Conservation (phyloP, 2,113 vertebrate genomes). For the Channa maculata region DNA sequence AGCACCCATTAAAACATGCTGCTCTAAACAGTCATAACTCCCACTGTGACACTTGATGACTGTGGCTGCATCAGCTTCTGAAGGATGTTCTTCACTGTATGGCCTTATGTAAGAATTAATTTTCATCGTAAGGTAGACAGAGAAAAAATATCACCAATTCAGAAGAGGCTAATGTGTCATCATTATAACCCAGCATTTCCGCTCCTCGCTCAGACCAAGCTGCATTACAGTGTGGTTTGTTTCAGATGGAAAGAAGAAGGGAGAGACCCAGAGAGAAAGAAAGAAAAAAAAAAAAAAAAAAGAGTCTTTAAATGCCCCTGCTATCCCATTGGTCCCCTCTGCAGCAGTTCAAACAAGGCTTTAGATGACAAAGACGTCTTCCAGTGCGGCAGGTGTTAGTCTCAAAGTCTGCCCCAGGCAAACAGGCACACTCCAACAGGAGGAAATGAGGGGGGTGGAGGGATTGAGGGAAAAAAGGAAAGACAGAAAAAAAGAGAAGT, state of each 20-base stretch:
- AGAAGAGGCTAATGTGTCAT: conserved; percentile 42
- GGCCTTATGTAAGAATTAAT: conserved; percentile 34
- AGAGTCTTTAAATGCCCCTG: conserved; percentile 78
- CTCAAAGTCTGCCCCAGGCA: conserved; percentile 86
- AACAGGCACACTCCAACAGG: conserved; percentile 84
- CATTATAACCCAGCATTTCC: conserved; percentile 35
- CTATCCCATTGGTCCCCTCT: conserved; percentile 80
- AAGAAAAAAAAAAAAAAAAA: conserved; percentile 46
- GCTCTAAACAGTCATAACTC: conserved; percentile 48
- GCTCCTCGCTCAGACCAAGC: conserved; percentile 10
- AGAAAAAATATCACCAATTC: conserved; percentile 36
- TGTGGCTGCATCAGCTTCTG: conserved; percentile 37
- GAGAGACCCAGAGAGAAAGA: conserved; percentile 41
- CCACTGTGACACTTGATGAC: conserved; percentile 52
- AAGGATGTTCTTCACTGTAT: conserved; percentile 18
- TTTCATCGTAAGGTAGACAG: conserved; percentile 55
- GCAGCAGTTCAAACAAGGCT: conserved; percentile 89
- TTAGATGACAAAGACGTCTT: conserved; percentile 91
- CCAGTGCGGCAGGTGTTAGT: conserved; percentile 88
- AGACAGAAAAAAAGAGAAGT: conserved; percentile 61
- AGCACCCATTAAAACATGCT: conserved; percentile 53
- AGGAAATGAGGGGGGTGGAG: conserved; percentile 67
- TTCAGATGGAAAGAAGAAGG: conserved; percentile 43
- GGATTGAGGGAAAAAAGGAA: conserved; percentile 11
- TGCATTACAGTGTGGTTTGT: conserved; percentile 12